Conservation (phyloP, 2,888 invertebrate genomes). For the Latrodectus hesperus region DNA sequence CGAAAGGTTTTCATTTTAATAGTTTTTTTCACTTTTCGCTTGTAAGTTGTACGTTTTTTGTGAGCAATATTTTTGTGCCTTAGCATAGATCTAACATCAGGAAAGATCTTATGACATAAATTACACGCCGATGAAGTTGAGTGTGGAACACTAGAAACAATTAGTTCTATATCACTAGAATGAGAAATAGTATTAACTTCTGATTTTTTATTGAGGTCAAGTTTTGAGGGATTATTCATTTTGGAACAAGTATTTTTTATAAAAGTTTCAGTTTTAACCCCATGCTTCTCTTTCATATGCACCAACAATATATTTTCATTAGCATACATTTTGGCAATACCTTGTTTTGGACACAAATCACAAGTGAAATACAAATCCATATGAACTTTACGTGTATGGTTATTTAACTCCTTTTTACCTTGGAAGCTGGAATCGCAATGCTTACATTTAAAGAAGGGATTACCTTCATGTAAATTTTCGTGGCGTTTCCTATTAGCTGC, state of each 20-base stretch:
- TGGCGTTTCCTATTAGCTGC: slow-evolving; percentile 75
- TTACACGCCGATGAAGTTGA: slow-evolving; percentile 73
- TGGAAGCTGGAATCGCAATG: slow-evolving; percentile 72
- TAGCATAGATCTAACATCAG: slow-evolving; percentile 75
- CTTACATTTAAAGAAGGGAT: slow-evolving; percentile 70
- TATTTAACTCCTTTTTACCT: slow-evolving; percentile 72
- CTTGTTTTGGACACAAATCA: slow-evolving; percentile 70
- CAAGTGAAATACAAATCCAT: slow-evolving; percentile 72
- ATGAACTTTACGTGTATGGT: slow-evolving; percentile 72
- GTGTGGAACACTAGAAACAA: not conserved
- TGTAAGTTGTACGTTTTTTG: slow-evolving; percentile 26
- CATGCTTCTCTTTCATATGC: slow-evolving; percentile 34
- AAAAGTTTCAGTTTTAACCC: not conserved
- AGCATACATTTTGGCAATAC: slow-evolving; percentile 69
- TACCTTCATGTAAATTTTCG: slow-evolving; percentile 72
- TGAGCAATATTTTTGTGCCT: slow-evolving; percentile 72
- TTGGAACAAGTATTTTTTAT: not conserved
- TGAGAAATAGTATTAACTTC: not conserved
- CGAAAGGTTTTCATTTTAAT: not conserved
- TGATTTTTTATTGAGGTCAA: not conserved
- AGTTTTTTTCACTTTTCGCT: slow-evolving; percentile 25
- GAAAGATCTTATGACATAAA: slow-evolving; percentile 75
- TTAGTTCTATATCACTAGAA: not conserved
- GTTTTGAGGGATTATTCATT: not conserved
- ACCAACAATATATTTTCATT: not conserved